Conservation (phyloP, 2,113 vertebrate genomes). For the Ia io region DNA sequence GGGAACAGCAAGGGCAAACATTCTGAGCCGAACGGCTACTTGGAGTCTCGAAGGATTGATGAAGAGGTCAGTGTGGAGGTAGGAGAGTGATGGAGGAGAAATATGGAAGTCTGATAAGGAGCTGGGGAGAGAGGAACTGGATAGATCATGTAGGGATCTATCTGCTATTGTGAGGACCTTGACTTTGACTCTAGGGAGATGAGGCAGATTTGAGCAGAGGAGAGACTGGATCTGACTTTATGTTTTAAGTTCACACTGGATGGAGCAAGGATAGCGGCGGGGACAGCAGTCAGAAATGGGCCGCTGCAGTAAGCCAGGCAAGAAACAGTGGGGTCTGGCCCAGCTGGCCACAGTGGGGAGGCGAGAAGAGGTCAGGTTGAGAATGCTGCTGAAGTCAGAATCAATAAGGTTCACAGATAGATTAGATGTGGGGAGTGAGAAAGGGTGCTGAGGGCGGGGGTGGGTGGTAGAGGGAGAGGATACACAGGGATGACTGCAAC, state of each 20-base stretch:
- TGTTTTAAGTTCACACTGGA: not conserved
- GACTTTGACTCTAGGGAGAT: not conserved
- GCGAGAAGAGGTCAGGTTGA: not conserved
- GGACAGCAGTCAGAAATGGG: not conserved
- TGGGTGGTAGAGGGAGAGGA: not conserved
- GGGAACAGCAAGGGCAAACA: not conserved
- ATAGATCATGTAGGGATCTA: not conserved
- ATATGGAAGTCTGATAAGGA: not conserved
- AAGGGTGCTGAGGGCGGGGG: rapidly evolving
- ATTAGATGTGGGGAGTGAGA: not conserved
- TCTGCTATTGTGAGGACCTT: not conserved
- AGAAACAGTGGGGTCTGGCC: not conserved
- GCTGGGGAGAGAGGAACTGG: not conserved
- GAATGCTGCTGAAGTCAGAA: not conserved
- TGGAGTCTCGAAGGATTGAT: not conserved
- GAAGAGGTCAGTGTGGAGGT: not conserved
- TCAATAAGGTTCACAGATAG: not conserved
- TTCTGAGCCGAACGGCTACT: not conserved
- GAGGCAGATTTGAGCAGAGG: not conserved
- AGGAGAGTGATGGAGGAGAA: not conserved
- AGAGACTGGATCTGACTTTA: not conserved
- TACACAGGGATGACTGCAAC: not conserved
- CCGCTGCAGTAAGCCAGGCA: not conserved
- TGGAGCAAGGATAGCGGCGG: not conserved
- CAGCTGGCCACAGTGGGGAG: not conserved